Conservation (phyloP, 2,888 invertebrate genomes). For the Ochropleura leucogaster region DNA sequence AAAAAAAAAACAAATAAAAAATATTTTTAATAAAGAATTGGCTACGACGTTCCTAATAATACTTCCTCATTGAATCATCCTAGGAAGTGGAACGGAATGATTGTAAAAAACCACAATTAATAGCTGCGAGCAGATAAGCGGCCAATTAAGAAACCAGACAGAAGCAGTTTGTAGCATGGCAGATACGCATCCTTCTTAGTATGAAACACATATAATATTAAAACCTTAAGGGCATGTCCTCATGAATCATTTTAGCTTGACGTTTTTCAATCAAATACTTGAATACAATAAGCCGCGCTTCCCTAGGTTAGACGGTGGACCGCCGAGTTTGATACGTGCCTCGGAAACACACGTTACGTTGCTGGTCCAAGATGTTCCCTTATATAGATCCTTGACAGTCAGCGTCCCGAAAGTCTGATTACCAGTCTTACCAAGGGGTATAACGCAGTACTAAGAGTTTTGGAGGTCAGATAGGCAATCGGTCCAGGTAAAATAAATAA, state of each 20-base stretch:
- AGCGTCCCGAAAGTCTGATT: too few relatives aligned
- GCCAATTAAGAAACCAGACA: constrained; percentile 71
- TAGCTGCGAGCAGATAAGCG: constrained; percentile 61
- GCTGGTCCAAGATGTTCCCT: too few relatives aligned
- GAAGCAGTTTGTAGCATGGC: constrained; percentile 61
- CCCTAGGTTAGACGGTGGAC: too few relatives aligned
- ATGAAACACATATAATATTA: constrained; percentile 21
- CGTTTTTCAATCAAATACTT: not conserved
- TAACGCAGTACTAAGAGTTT: too few relatives aligned
- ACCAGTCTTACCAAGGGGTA: too few relatives aligned
- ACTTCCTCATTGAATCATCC: constrained; percentile 57
- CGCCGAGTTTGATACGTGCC: too few relatives aligned
- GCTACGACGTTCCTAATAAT: constrained; percentile 28
- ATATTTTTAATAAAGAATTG: constrained; percentile 13
- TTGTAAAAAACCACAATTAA: constrained; percentile 67
- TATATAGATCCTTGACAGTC: too few relatives aligned
- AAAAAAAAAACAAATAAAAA: not conserved
- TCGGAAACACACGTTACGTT: too few relatives aligned
- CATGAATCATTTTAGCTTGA: not conserved
- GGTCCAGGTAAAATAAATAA: not conserved
- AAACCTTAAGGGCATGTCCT: constrained; percentile 10
- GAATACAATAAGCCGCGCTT: not conserved
- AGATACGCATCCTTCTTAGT: constrained; percentile 39
- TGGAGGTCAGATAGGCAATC: not conserved
- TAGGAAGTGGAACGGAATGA: constrained; percentile 65